Evolutionary conservation across 2,113 vertebrate species (phyloP).

Genomic region (Siniperca knerii): DNA sequence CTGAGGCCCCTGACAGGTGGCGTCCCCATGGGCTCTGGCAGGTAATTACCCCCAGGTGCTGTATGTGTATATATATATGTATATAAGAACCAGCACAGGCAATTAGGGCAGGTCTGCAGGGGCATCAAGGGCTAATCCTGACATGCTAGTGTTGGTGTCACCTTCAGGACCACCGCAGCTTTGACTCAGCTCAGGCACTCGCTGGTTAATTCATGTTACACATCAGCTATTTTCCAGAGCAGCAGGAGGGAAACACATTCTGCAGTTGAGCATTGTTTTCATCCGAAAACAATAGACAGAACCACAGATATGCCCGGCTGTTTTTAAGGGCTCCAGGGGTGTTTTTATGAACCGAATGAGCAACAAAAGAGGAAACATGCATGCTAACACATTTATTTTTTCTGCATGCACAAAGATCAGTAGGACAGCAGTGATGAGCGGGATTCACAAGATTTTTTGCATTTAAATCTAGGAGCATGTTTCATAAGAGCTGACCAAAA

Average conservation of each 20-base stretch:
- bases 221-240: constrained; percentile 51
- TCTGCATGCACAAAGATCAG: constrained; percentile 2
- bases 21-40: constrained; percentile 28
- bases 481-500: constrained; percentile 44
- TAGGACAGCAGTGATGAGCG: neutral
- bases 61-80: constrained; percentile 22
- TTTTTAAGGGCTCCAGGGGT: constrained; percentile 41
- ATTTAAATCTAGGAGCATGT: constrained; percentile 10
- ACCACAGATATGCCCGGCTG: constrained; percentile 53
- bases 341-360: constrained; percentile 52
- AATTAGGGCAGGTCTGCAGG: constrained; percentile 21
- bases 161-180: constrained; percentile 40
- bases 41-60: constrained; percentile 66
- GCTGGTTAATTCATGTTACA: constrained; percentile 46
- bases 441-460: constrained; percentile 39
- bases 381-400: constrained; percentile 22
- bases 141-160: constrained; percentile 55
- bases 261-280: constrained; percentile 61
- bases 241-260: constrained; percentile 58
- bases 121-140: constrained; percentile 37
- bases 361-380: constrained; percentile 26
- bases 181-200: constrained; percentile 11
- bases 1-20: constrained; percentile 47
- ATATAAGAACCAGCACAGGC: constrained; percentile 3
- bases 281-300: constrained; percentile 67